Percentiles rank a stretch among this genome's conserved stretches.
Evolutionary conservation across 2,113 vertebrate species (phyloP).

Genomic region (Rhegmatorhina hoffmannsi): DNA sequence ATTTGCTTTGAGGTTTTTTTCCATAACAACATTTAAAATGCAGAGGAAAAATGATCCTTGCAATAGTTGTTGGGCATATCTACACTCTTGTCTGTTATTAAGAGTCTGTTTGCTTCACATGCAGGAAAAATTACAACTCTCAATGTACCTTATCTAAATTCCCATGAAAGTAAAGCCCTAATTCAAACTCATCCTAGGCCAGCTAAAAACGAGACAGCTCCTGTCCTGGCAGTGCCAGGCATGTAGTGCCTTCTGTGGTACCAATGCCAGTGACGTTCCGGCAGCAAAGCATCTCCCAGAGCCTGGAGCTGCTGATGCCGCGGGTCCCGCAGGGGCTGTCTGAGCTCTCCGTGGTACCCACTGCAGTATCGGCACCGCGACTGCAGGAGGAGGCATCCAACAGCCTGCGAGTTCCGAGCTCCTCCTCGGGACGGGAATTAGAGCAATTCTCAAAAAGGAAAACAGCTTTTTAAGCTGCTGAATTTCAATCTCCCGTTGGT

Average conservation of each 20-base stretch:
- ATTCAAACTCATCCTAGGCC: neutral
- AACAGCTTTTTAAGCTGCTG: neutral
- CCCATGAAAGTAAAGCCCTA: neutral
- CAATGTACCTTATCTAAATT: neutral
- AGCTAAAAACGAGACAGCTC: neutral
- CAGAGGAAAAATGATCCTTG: neutral
- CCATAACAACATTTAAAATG: neutral
- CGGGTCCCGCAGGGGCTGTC: no score
- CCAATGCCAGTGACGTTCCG: neutral
- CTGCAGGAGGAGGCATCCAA: conserved; percentile 14
- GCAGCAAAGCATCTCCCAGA: neutral
- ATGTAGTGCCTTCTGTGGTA: neutral
- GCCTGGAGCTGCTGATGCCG: neutral
- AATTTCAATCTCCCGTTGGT: neutral
- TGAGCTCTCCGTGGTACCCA: neutral
- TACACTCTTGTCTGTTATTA: neutral
- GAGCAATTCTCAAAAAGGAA: neutral
- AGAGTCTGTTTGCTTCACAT: neutral
- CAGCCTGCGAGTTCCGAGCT: neutral
- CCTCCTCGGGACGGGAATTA: neutral
- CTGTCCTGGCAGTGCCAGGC: neutral
- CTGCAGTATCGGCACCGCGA: neutral
- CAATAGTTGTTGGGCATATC: neutral
- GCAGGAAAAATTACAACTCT: neutral
- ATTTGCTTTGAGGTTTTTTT: neutral